phyloP scores from a whole-genome alignment of 2,888 invertebrate genomes.

The Cyclophora albipunctata region DNA sequence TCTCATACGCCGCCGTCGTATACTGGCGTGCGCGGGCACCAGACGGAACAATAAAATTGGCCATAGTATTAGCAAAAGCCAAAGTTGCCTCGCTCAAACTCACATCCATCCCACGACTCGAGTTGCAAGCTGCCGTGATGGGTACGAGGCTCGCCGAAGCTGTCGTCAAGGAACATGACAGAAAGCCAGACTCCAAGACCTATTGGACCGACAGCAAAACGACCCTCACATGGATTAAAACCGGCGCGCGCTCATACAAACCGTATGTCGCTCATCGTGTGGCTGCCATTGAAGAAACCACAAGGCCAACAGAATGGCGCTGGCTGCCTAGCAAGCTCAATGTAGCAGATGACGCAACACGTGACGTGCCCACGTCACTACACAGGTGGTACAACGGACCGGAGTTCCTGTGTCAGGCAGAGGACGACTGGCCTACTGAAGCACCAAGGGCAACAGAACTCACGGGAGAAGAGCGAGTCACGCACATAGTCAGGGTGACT shows the following conservation, averaged over 20 bases:
- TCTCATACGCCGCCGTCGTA: conserved; percentile 14
- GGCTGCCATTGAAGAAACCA: conserved; percentile 13
- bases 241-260: neutral
- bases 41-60: neutral
- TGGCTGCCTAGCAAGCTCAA: conserved; percentile 14
- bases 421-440: neutral
- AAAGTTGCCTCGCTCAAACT: conserved; percentile 2
- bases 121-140: conserved; percentile 4
- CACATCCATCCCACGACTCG: conserved; percentile 2
- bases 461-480: neutral
- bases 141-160: conserved; percentile 5
- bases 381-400: conserved; percentile 2
- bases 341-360: conserved; percentile 13
- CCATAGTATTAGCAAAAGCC: conserved; percentile 2
- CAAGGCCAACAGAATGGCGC: conserved; percentile 7
- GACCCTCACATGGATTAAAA: neutral
- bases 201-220: neutral
- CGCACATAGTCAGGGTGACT: neutral
- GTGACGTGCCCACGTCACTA: neutral
- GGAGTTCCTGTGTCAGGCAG: neutral
- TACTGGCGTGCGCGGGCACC: conserved; percentile 7
- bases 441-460: too few species aligned
- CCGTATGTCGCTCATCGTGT: conserved; percentile 10
- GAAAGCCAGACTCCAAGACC: neutral
- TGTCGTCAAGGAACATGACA: conserved; percentile 6